Evolutionary conservation across 2,888 invertebrate genomes (phyloP).

Genomic region (Himalopsyche japonica): DNA sequence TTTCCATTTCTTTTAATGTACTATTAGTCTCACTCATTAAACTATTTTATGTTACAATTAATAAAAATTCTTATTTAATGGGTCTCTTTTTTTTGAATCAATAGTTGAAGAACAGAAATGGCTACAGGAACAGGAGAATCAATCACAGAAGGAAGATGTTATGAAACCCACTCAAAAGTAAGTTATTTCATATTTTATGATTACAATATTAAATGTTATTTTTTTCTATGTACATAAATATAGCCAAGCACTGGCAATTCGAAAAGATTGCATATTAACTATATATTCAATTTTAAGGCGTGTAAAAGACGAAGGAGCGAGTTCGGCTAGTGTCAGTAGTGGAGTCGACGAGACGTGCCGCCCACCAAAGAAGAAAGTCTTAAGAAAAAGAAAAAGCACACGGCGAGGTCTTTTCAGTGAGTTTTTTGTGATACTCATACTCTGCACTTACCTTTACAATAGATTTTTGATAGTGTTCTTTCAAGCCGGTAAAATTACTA

Average conservation of each 20-base stretch:
- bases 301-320: constrained; percentile 47
- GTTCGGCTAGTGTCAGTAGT: constrained; percentile 58
- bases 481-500: too few relatives aligned
- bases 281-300: constrained; percentile 14
- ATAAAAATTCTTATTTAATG: too few relatives aligned
- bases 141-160: constrained; percentile 53
- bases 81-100: neutral
- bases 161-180: constrained; percentile 59
- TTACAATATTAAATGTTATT: too few relatives aligned
- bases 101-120: constrained; percentile 56
- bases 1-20: too few relatives aligned
- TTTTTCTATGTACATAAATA: too few relatives aligned
- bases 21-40: too few relatives aligned
- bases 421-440: constrained; percentile 19
- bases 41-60: too few relatives aligned
- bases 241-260: too few relatives aligned
- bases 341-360: constrained; percentile 56
- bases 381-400: constrained; percentile 67
- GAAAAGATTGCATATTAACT: too few relatives aligned
- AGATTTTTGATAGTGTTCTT: too few relatives aligned
- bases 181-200: constrained; percentile 42
- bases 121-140: constrained; percentile 58
- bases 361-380: constrained; percentile 66
- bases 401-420: constrained; percentile 46
- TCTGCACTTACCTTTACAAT: too few relatives aligned